Evolutionary conservation across 1,140 invertebrate genomes (phyloP), one percentile per base, ranked within the genome.

Genomic region (Diplogasteroides magnus): DNA sequence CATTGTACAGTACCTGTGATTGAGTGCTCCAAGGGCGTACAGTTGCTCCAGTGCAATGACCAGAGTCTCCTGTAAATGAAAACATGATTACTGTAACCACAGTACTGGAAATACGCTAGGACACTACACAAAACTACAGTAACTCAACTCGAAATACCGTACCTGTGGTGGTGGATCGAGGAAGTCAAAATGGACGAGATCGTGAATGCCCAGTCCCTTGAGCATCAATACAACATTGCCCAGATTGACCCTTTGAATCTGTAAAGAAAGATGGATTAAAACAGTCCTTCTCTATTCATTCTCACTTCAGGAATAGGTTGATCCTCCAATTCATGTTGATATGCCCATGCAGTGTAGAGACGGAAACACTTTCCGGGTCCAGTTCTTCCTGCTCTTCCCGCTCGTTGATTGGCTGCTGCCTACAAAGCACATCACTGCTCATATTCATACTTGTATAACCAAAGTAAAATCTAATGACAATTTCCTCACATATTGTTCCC

Each of bases 101-200:
- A 48, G 6, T 48, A 11, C 6, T 48, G 6, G 6, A 11, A 11
- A 48, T 11, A 48, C 19, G 37, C 37, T 48, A 19, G 19, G 37
- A 48, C 6, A 48, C 6, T 48, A 48, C 19, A 48, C 37, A 48
- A 11, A 48, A 48, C 6, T 48, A 48, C 19, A 19, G 37, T 48
- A 19, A 11, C 37, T n/a, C n/a, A n/a, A n/a, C n/a, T n/a, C n/a
- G n/a, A n/a, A n/a, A n/a, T n/a, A n/a, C n/a, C n/a, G n/a, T n/a
- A 48, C 37, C 37, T 23, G 91, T 0, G 95, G 94, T 2, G 97
- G 97, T 19, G 94, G 94, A 87, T 99, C 97, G 73, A 99, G 84
- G 80, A 97, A 99, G 84, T 99, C 96, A 87, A 99, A 99, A 85
- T 98, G 91, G 15, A 98, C 90, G 11, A 99, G 85, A 86, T 98